Conservation (phyloP, 2,888 invertebrate species). For the Flabesymbios commensalis region DNA sequence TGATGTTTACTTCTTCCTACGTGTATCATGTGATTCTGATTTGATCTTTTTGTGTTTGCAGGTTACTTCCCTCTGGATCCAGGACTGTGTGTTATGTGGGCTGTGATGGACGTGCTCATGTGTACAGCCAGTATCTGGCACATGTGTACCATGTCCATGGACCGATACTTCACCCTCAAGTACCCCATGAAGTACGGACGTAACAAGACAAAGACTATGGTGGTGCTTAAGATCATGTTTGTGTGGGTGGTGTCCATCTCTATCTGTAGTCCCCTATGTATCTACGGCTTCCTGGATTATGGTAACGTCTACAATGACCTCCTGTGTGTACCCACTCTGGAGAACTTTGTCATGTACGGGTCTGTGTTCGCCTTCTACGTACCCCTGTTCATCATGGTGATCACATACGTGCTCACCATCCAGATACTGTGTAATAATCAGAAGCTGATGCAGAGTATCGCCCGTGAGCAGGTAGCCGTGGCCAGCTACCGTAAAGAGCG, state of each 20-base stretch:
- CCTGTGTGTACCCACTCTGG: constrained; percentile 47
- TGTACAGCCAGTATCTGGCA: constrained; percentile 67
- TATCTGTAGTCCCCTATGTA: constrained; percentile 61
- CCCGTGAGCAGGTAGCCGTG: constrained; percentile 9
- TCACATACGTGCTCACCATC: constrained; percentile 90
- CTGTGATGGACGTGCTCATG: constrained; percentile 68
- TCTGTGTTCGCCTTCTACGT: constrained; percentile 96
- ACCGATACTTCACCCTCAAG: constrained; percentile 82
- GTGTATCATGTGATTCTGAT: too few species aligned
- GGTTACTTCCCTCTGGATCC: constrained; percentile 80
- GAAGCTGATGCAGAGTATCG: constrained; percentile 33
- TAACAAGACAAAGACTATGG: constrained; percentile 57
- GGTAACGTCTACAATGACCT: constrained; percentile 42
- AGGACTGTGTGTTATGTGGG: constrained; percentile 75
- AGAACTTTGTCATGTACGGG: constrained; percentile 72
- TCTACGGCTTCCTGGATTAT: constrained; percentile 50
- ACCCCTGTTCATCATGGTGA: constrained; percentile 89
- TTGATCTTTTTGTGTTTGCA: constrained; percentile 59
- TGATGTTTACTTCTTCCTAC: too few species aligned
- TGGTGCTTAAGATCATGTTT: constrained; percentile 80
- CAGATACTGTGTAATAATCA: constrained; percentile 79
- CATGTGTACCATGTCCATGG: constrained; percentile 67
- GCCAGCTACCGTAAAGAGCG: background rate
- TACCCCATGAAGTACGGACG: constrained; percentile 79
- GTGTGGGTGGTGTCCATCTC: constrained; percentile 85